These are phyloP conservation scores for Dasypogon diadema DNA, from an alignment of 2,888 invertebrate genomes.

Conservation along the genomic window DNA sequence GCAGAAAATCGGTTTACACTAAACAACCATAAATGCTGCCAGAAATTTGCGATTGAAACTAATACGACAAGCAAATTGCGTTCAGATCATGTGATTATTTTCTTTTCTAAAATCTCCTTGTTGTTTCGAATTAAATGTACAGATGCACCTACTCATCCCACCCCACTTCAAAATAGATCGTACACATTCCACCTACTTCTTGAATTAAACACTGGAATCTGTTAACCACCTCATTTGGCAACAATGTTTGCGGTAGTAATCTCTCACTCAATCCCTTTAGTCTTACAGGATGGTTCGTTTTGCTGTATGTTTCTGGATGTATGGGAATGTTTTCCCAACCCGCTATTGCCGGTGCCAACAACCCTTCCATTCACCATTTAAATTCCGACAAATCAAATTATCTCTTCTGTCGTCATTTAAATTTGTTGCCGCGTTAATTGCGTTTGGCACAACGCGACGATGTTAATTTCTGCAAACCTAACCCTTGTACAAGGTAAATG, in stretches of 20 bases:
- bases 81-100: background rate
- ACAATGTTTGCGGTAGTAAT: constrained; percentile 54
- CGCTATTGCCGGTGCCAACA: no score
- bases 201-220: constrained; percentile 50
- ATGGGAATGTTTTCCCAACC: no score
- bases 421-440: constrained; percentile 51
- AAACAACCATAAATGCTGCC: no score
- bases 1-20: no score
- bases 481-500: constrained; percentile 32
- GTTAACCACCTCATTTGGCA: constrained; percentile 55
- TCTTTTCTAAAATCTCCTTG: background rate
- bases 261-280: constrained; percentile 36
- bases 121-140: constrained; percentile 4
- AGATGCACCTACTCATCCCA: background rate
- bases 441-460: constrained; percentile 52
- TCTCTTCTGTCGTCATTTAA: constrained; percentile 48
- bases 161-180: background rate
- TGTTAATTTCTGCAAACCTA: constrained; percentile 49
- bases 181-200: constrained; percentile 9
- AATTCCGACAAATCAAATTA: constrained; percentile 54
- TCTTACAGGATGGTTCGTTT: constrained; percentile 13
- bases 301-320: background rate
- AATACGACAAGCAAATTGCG: constrained; percentile 9
- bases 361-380: constrained; percentile 38
- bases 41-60: background rate